Evolutionary conservation across 2,888 invertebrate genomes (phyloP).

Genomic region (Ceriagrion tenellum): DNA sequence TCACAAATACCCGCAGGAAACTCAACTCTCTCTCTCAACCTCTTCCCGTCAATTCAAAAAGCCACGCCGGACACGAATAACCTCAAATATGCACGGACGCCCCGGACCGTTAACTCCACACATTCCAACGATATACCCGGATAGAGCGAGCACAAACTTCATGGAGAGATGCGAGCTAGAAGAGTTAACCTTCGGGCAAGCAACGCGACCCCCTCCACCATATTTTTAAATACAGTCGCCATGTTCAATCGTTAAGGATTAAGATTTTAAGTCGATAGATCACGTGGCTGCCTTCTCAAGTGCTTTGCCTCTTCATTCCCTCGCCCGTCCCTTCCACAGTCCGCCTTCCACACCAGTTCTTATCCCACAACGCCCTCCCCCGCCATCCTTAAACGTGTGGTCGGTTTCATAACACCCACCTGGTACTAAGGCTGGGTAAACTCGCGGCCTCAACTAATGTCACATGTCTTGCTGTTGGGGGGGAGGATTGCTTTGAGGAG

Average conservation of each 20-base stretch:
- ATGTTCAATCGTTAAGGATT: background rate
- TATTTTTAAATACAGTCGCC: background rate
- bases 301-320: background rate
- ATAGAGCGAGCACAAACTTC: background rate
- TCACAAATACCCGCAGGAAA: background rate
- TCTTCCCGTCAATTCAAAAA: background rate
- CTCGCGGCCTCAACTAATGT: conserved; percentile 15
- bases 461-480: background rate
- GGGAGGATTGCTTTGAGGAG: background rate
- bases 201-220: too few species aligned
- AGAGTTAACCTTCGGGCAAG: too few species aligned
- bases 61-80: background rate
- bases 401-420: conserved; percentile 52
- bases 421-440: background rate
- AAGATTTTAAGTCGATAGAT: conserved; percentile 10
- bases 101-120: background rate
- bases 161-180: too few species aligned
- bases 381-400: background rate
- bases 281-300: background rate
- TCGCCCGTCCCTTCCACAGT: too few species aligned
- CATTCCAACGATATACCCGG: background rate
- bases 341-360: background rate
- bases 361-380: background rate
- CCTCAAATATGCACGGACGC: background rate
- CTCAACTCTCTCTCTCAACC: background rate